phyloP scores from a whole-genome alignment of 2,113 vertebrate genomes.

The Pterocles burchelli region DNA sequence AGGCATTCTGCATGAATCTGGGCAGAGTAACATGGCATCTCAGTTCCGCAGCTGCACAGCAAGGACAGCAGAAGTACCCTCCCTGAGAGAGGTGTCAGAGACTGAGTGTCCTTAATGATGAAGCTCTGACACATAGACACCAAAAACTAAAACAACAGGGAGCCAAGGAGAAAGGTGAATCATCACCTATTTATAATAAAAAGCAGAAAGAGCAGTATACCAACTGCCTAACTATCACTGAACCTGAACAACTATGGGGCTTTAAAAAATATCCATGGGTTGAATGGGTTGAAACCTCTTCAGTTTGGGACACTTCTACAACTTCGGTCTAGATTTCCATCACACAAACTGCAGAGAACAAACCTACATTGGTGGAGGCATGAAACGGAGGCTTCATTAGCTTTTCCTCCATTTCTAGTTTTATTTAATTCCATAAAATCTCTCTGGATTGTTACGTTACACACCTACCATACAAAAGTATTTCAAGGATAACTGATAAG shows the following conservation, averaged over 20 bases:
- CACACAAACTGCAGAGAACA: neutral
- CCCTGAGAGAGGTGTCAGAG: neutral
- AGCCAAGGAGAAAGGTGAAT: neutral
- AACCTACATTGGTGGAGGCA: neutral
- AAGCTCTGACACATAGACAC: neutral
- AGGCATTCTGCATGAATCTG: neutral
- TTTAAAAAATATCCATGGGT: neutral
- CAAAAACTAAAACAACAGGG: neutral
- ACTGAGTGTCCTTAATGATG: neutral
- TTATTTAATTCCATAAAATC: constrained; percentile 21
- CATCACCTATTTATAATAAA: neutral
- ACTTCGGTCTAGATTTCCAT: neutral
- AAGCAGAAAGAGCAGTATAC: neutral
- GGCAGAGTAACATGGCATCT: neutral
- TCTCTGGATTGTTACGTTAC: neutral
- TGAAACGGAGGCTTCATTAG: neutral
- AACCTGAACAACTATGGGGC: neutral
- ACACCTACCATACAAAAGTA: neutral
- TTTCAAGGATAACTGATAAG: neutral
- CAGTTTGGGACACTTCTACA: neutral
- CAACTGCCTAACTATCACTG: neutral
- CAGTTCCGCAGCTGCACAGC: neutral
- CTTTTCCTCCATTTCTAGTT: neutral
- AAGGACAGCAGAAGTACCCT: neutral
- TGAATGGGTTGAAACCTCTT: neutral